Evolutionary conservation across 2,888 invertebrate genomes (phyloP).

Genomic region (Mimumesa dahlbomi): DNA sequence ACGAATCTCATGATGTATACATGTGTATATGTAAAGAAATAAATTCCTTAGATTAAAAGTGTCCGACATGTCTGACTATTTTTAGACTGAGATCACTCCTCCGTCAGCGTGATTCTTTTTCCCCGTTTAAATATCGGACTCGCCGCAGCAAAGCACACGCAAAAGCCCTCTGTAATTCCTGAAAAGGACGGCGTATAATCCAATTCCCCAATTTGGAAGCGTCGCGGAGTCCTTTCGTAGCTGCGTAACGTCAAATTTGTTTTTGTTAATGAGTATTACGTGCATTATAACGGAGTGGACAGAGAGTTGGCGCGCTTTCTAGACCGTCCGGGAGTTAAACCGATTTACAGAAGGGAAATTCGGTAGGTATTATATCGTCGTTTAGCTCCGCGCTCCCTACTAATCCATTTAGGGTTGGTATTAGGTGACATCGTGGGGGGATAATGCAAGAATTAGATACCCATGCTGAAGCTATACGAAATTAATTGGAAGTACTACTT

Average conservation of each 20-base stretch:
- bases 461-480: conserved; percentile 24
- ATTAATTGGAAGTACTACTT: conserved; percentile 39
- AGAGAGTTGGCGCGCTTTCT: conserved; percentile 6
- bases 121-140: no score
- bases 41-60: no score
- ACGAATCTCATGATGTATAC: no score
- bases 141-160: neutral
- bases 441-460: conserved; percentile 64
- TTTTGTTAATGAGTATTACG: conserved; percentile 39
- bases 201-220: conserved; percentile 7
- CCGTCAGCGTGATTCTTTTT: no score
- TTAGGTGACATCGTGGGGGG: conserved; percentile 56
- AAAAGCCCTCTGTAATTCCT: conserved; percentile 5
- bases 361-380: conserved; percentile 55
- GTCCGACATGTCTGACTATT: no score
- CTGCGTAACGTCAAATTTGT: conserved; percentile 26
- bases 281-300: neutral
- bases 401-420: conserved; percentile 66
- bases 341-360: conserved; percentile 50
- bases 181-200: conserved; percentile 6
- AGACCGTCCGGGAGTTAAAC: conserved; percentile 35
- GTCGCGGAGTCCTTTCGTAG: neutral
- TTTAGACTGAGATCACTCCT: no score
- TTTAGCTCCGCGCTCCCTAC: conserved; percentile 46
- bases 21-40: no score